A percentile compares a stretch with the other conserved stretches of the same genome.
Conservation (phyloP, 2,888 invertebrate genomes). For the Panzeria rudis region DNA sequence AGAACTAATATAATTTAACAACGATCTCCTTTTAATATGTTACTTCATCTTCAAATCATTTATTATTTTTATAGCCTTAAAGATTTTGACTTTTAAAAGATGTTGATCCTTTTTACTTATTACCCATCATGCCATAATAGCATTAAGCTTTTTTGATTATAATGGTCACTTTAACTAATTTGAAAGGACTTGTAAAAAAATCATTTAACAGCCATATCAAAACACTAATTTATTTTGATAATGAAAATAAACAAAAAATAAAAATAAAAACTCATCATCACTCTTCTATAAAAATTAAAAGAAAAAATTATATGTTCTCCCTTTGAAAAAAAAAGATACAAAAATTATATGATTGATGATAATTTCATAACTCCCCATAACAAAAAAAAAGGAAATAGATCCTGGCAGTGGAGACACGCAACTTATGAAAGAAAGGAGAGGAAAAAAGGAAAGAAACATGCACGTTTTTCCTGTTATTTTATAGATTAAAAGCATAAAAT, state of each 20-base stretch:
- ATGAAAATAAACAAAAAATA: slow-evolving; percentile 44
- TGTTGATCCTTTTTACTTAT: slow-evolving; percentile 68
- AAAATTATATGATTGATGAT: slow-evolving; percentile 70
- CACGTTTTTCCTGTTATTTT: slow-evolving; percentile 62
- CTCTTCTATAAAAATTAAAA: slow-evolving; percentile 28
- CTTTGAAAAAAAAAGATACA: slow-evolving; percentile 19
- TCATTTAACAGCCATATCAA: slow-evolving; percentile 68
- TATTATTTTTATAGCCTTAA: slow-evolving; percentile 49
- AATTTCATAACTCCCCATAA: slow-evolving; percentile 56
- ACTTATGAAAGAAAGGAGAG: not conserved
- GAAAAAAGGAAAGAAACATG: slow-evolving; percentile 46
- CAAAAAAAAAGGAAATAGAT: slow-evolving; percentile 57
- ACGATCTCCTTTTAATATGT: not conserved
- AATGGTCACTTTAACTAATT: slow-evolving; percentile 71
- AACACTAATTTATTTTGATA: slow-evolving; percentile 68
- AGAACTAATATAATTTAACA: not conserved
- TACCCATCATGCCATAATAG: slow-evolving; percentile 65
- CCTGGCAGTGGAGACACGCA: slow-evolving; percentile 54
- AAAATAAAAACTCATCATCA: slow-evolving; percentile 52
- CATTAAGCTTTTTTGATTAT: slow-evolving; percentile 63
- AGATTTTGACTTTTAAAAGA: slow-evolving; percentile 58
- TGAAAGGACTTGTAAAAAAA: slow-evolving; percentile 58
- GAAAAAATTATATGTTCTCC: slow-evolving; percentile 38
- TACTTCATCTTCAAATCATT: slow-evolving; percentile 43
- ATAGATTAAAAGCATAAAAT: slow-evolving; percentile 69